Conservation (phyloP, 2,113 vertebrate species). For the Poeciliopsis prolifica region DNA sequence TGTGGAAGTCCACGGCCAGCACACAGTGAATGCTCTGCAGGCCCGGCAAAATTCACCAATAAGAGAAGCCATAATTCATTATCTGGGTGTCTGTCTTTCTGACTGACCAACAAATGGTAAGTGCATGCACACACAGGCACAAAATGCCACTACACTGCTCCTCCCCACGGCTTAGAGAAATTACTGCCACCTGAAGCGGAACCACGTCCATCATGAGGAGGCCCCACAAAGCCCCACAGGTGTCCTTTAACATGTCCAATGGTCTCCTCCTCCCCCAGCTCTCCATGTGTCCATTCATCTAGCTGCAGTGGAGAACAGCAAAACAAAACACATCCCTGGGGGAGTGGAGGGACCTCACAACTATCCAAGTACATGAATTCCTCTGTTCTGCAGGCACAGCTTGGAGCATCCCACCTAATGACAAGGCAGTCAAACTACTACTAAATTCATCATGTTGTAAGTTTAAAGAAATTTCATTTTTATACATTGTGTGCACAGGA, state of each 20-base stretch:
- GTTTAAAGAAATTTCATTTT: background rate
- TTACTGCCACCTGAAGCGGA: slow-evolving; percentile 79
- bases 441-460: slow-evolving; percentile 1
- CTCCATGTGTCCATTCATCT: slow-evolving; percentile 73
- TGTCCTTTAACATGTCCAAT: slow-evolving; percentile 75
- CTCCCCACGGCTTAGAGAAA: slow-evolving; percentile 62
- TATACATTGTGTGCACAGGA: background rate
- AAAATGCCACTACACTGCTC: slow-evolving; percentile 34
- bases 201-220: slow-evolving; percentile 73
- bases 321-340: slow-evolving; percentile 70
- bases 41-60: too few species aligned
- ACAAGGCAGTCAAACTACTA: slow-evolving; percentile 32
- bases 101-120: slow-evolving; percentile 1
- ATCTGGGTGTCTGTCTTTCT: too few species aligned
- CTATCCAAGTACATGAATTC: slow-evolving; percentile 57
- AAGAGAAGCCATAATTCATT: too few species aligned
- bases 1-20: background rate
- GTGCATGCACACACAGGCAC: slow-evolving; percentile 11
- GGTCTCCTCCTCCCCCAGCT: slow-evolving; percentile 31
- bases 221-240: slow-evolving; percentile 73
- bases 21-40: background rate
- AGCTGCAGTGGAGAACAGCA: slow-evolving; percentile 64
- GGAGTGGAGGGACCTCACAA: slow-evolving; percentile 57
- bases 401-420: slow-evolving; percentile 29
- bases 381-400: slow-evolving; percentile 44